Percentiles rank a stretch among this genome's conserved stretches.
These are phyloP conservation scores for Rapana venosa DNA, from an alignment of 2,888 invertebrate species.

Conservation along the genomic window DNA sequence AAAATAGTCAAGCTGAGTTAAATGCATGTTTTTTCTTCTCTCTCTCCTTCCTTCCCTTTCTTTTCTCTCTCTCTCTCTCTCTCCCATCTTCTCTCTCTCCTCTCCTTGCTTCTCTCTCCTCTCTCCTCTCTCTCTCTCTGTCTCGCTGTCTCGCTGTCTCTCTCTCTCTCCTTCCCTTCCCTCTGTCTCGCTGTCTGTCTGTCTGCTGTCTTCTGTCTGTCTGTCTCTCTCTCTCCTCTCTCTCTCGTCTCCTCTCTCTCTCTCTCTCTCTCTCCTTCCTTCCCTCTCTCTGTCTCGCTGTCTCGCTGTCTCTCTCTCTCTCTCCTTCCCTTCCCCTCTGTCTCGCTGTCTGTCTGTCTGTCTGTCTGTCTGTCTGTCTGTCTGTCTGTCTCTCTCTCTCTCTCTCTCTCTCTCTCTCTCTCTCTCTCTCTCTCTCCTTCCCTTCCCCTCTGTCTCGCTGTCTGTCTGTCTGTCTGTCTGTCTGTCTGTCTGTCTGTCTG, in stretches of 20 bases:
- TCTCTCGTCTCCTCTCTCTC: neutral
- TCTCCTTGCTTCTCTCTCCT: neutral
- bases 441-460: neutral
- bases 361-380: neutral
- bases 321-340: neutral
- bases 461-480: neutral
- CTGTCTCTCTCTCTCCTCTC: neutral
- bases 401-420: neutral
- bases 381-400: neutral
- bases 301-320: neutral
- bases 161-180: neutral
- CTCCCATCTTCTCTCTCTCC: too few species aligned
- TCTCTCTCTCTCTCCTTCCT: neutral
- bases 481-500: too few species aligned
- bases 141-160: neutral
- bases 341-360: neutral
- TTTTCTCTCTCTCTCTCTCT: neutral
- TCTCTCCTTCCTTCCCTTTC: neutral
- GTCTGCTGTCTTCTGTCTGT: neutral
- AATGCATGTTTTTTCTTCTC: too few species aligned
- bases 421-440: neutral
- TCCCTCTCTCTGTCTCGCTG: neutral
- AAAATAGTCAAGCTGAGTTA: too few species aligned
- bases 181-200: neutral
- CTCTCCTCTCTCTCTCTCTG: neutral